These are phyloP conservation scores for Macrostomum lignano DNA, from an alignment of 1,140 invertebrate genomes.

Conservation along the genomic window DNA sequence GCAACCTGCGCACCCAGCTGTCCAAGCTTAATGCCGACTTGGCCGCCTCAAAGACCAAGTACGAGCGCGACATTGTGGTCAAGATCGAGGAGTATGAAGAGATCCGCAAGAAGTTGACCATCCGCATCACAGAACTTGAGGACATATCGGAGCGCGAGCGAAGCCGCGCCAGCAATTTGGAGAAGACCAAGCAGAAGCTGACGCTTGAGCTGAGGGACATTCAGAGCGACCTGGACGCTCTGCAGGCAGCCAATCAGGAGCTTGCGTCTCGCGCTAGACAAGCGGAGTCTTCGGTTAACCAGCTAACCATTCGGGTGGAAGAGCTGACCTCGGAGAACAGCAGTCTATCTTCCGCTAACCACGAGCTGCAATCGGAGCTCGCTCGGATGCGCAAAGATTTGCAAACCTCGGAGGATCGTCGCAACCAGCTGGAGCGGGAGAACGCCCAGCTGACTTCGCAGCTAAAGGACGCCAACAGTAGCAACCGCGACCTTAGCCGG, in stretches of 20 bases:
- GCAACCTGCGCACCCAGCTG: slow-evolving; percentile 13
- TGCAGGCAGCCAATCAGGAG: slow-evolving; percentile 7
- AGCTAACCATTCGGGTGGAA: slow-evolving; percentile 16
- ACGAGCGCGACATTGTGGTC: slow-evolving; percentile 21
- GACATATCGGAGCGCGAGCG: slow-evolving; percentile 16
- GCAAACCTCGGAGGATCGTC: no score
- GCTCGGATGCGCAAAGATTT: no score
- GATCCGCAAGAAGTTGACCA: slow-evolving; percentile 17
- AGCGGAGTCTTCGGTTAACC: slow-evolving; percentile 19
- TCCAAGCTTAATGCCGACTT: slow-evolving; percentile 17
- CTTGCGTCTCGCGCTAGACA: slow-evolving; percentile 17
- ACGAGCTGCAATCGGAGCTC: no score
- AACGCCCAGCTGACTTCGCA: slow-evolving; percentile 13
- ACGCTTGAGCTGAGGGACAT: neutral
- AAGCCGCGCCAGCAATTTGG: slow-evolving; percentile 9
- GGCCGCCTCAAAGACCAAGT: slow-evolving; percentile 16
- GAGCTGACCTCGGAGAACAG: slow-evolving; percentile 16
- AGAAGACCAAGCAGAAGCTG: slow-evolving; percentile 2
- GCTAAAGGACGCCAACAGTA: slow-evolving; percentile 15
- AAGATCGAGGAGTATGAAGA: slow-evolving; percentile 25
- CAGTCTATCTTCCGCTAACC: slow-evolving; percentile 15
- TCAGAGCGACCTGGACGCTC: neutral
- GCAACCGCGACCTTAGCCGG: slow-evolving; percentile 21
- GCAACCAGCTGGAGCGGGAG: slow-evolving; percentile 22
- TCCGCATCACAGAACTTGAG: slow-evolving; percentile 20